Evolutionary conservation across 23 tunicate species (phyloP), one percentile per base, ranked within the genome.

Genomic region (Ascidia mentula): DNA sequence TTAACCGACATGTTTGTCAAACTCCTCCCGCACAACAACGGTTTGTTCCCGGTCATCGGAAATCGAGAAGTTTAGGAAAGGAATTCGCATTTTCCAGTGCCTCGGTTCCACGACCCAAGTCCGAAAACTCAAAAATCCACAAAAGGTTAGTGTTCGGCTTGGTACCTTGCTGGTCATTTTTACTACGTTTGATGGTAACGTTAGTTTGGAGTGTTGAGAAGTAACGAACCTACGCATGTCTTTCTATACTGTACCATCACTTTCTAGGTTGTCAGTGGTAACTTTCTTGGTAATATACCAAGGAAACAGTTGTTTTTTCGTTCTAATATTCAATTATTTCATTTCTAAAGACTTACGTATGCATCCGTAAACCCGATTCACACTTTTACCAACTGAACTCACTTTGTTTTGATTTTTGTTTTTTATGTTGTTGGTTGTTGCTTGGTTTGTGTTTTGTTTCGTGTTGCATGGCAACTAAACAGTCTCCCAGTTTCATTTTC

Each of bases 131-230:
- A 26, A 92, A 92, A 79, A 79, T 88, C 6, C 92, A 77, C 22
- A 92, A 92, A 87, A 92, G 97, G 97, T 92, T 24, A 20, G 65
- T 46, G n/a, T n/a, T n/a, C n/a, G n/a, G n/a, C n/a, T n/a, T n/a
- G n/a, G n/a, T n/a, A n/a, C n/a, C n/a, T n/a, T n/a, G n/a, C n/a
- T n/a, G n/a, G n/a, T n/a, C n/a, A n/a, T n/a, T n/a, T n/a, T n/a
- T n/a, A n/a, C n/a, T n/a, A n/a, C n/a, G 13, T 28, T 53, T 5
- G 12, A 20, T 6, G 65, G 65, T 28, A 28, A 28, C 65, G 7
- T 53, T 3, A 53, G 65, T 53, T 9, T 9, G 65, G 65, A 5
- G 65, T 26, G 65, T 26, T 53, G 65, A 26, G 22, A 53, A 53
- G 22, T 26, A 5, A 28, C 65, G 22, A 53, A 53, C 13, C 65